Evolutionary conservation across 2,888 invertebrate species (phyloP), one percentile per base, ranked within the genome.

Genomic region (Lagria hirta): DNA sequence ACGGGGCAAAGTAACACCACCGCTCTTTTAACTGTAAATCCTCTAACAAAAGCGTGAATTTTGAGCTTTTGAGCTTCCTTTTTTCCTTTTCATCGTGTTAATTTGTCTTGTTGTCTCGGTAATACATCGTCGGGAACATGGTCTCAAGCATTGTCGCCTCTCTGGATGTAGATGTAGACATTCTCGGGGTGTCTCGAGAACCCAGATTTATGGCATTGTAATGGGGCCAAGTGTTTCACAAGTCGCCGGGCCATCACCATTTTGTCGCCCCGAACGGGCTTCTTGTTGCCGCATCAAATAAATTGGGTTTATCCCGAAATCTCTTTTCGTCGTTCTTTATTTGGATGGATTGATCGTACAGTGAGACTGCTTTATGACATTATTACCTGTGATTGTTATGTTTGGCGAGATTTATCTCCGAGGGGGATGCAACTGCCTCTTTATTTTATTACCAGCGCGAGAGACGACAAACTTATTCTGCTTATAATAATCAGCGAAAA

Each of bases 141-240:
- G n/a, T n/a, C 62, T 56, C 58, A 54, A 54, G 38, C 29, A 29
- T 47, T 35, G 29, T 36, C 41, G 35, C 45, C 28, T 43, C 34
- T n/a, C n/a, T n/a, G n/a, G n/a, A n/a, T n/a, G n/a, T n/a, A 47
- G 53, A 66, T 66, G 65, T 62, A 66, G 65, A 65, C 66, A 63
- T 66, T 64, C 54, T 55, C 65, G 49, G 60, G 58, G 60, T 58
- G 58, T 63, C 58, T 57, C 54, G 55, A n/a, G n/a, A n/a, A n/a
- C n/a, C 60, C 64, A 74, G 77, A 78, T 78, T 78, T 78, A 78
- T 78, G 69, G 76, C 73, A 71, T 73, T 73, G 76, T 77, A 77
- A 76, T 77, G 75, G 77, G 76, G 75, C 76, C 77, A 77, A 77
- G 76, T 76, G 77, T 74, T 77, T 77, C 75, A 72, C 76, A 74